These are phyloP conservation scores for Hoplodrina ambigua DNA, from an alignment of 2,888 invertebrate species.

Conservation along the genomic window DNA sequence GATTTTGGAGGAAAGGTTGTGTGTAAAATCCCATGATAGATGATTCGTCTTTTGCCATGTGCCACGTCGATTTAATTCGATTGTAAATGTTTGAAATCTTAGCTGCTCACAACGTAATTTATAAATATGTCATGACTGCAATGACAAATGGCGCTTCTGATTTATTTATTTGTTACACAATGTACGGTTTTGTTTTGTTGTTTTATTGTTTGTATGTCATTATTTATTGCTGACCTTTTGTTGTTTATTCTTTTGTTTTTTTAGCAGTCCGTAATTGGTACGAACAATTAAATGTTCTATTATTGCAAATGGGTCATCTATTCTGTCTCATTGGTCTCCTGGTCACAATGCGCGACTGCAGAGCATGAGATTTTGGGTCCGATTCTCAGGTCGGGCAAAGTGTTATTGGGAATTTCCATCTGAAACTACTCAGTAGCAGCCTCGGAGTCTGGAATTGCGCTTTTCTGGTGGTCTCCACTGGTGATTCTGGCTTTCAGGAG, in stretches of 20 bases:
- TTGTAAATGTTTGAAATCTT: conserved; percentile 76
- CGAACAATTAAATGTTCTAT: conserved; percentile 16
- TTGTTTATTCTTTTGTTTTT: conserved; percentile 25
- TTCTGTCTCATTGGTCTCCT: too few species aligned
- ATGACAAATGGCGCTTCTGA: conserved; percentile 60
- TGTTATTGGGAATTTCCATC: too few species aligned
- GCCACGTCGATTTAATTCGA: conserved; percentile 74
- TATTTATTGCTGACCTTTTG: conserved; percentile 54
- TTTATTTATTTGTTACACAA: conserved; percentile 55
- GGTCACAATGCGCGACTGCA: too few species aligned
- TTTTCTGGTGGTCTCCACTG: too few species aligned
- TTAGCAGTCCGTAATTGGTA: conserved; percentile 29
- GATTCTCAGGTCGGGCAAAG: too few species aligned
- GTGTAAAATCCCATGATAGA: conserved; percentile 76
- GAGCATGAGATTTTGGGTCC: too few species aligned
- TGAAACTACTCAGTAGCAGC: too few species aligned
- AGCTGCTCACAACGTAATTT: conserved; percentile 59
- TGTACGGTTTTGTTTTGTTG: conserved; percentile 39
- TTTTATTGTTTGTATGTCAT: conserved; percentile 48
- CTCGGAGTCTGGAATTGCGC: too few species aligned
- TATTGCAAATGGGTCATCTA: neutral
- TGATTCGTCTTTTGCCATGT: conserved; percentile 78
- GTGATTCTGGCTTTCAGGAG: too few species aligned
- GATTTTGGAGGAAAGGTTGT: conserved; percentile 18
- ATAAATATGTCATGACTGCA: conserved; percentile 55